Conservation (phyloP, 1,140 invertebrate species). For the Holotrichia oblita region DNA sequence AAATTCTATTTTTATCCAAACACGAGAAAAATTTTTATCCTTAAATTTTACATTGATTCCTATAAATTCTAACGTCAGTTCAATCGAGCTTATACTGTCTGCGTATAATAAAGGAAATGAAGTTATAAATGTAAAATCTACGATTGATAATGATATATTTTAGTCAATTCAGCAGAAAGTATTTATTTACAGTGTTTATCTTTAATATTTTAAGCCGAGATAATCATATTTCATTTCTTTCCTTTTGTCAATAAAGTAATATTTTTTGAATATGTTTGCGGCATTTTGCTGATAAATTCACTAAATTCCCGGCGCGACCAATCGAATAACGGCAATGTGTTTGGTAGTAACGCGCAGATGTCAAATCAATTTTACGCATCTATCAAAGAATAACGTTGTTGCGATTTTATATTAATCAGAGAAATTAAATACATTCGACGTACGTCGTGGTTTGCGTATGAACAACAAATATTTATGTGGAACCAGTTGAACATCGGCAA, state of each 20-base stretch:
- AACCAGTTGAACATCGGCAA: slow-evolving; percentile 49
- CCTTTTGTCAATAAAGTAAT: not conserved
- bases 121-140: not conserved
- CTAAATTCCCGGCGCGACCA: not conserved
- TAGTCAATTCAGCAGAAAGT: not conserved
- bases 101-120: not conserved
- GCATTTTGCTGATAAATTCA: slow-evolving; percentile 17
- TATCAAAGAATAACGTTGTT: not conserved
- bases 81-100: too few species aligned
- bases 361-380: not conserved
- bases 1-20: too few species aligned
- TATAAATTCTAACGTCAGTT: too few species aligned
- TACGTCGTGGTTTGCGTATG: not conserved
- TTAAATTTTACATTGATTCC: too few species aligned
- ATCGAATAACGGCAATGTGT: slow-evolving; percentile 2
- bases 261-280: not conserved
- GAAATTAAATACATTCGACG: not conserved
- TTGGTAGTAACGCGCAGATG: slow-evolving; percentile 33
- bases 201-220: not conserved
- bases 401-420: not conserved
- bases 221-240: not conserved
- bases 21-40: too few species aligned
- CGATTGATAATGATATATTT: too few species aligned
- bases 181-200: not conserved
- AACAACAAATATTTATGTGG: slow-evolving; percentile 37